phyloP scores from a whole-genome alignment of 2,113 vertebrate species.

The Cottus gobio region DNA sequence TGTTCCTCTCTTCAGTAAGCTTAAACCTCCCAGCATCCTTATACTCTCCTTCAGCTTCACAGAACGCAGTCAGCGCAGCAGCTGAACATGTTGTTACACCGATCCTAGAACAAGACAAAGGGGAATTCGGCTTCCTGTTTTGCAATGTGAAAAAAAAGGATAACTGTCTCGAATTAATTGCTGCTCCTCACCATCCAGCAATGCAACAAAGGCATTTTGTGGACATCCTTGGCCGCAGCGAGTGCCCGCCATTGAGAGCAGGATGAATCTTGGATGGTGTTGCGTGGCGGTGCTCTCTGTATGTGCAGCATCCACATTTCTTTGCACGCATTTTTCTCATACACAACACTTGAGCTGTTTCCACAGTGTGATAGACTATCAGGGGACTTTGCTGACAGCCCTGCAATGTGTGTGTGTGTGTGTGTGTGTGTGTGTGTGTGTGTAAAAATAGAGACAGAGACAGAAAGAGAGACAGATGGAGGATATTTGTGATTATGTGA shows the following conservation, averaged over 20 bases:
- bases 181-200: slow-evolving; percentile 11
- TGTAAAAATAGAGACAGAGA: slow-evolving; percentile 26
- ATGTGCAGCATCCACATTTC: slow-evolving; percentile 61
- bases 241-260: slow-evolving; percentile 35
- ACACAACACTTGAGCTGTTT: slow-evolving; percentile 74
- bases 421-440: slow-evolving; percentile 33
- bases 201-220: slow-evolving; percentile 32
- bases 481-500: slow-evolving; percentile 69
- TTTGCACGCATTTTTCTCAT: slow-evolving; percentile 66
- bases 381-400: slow-evolving; percentile 76
- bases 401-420: slow-evolving; percentile 52
- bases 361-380: slow-evolving; percentile 76
- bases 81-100: slow-evolving; percentile 27
- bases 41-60: slow-evolving; percentile 17
- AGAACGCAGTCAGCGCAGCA: slow-evolving; percentile 21
- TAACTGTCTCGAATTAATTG: slow-evolving; percentile 38
- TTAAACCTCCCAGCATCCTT: neutral
- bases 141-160: slow-evolving; percentile 25
- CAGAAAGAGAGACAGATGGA: slow-evolving; percentile 33
- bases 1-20: slow-evolving; percentile 22
- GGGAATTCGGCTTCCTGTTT: slow-evolving; percentile 27
- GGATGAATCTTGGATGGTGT: slow-evolving; percentile 32
- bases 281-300: slow-evolving; percentile 39
- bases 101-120: slow-evolving; percentile 34
- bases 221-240: slow-evolving; percentile 20